Evolutionary conservation across 2,888 invertebrate species (phyloP).

Genomic region (Catotricha subobsoleta): DNA sequence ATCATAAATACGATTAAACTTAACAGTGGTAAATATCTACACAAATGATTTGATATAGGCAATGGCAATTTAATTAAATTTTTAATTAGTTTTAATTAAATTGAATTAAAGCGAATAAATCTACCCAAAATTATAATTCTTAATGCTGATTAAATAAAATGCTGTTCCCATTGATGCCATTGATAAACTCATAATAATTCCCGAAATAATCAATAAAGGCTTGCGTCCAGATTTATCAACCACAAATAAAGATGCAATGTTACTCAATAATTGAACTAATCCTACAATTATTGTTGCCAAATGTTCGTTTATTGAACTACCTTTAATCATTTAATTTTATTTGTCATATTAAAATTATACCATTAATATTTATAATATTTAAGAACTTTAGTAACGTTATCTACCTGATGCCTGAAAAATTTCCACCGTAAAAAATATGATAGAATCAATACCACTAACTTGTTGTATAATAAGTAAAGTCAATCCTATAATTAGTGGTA

Average conservation of each 20-base stretch:
- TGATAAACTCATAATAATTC: slow-evolving; percentile 34
- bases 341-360: no score
- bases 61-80: no score
- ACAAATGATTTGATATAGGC: no score
- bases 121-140: slow-evolving; percentile 32
- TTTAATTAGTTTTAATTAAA: no score
- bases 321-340: no score
- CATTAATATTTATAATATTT: no score
- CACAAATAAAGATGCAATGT: slow-evolving; percentile 33
- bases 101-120: no score
- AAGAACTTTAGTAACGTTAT: slow-evolving; percentile 1
- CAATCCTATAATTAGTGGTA: slow-evolving; percentile 33
- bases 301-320: slow-evolving; percentile 34
- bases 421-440: slow-evolving; percentile 39
- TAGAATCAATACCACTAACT: slow-evolving; percentile 39
- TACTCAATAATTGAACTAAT: slow-evolving; percentile 36
- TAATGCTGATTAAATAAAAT: slow-evolving; percentile 35
- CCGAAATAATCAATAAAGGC: slow-evolving; percentile 39
- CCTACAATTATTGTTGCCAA: slow-evolving; percentile 37
- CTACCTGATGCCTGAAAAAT: slow-evolving; percentile 36
- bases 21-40: slow-evolving; percentile 35
- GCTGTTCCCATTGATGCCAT: slow-evolving; percentile 37
- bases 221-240: slow-evolving; percentile 43
- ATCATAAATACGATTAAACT: slow-evolving; percentile 40
- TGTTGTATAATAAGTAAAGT: slow-evolving; percentile 38